These are phyloP conservation scores for Grammomys surdaster DNA, from an alignment of 2,113 vertebrate species.

Conservation along the genomic window DNA sequence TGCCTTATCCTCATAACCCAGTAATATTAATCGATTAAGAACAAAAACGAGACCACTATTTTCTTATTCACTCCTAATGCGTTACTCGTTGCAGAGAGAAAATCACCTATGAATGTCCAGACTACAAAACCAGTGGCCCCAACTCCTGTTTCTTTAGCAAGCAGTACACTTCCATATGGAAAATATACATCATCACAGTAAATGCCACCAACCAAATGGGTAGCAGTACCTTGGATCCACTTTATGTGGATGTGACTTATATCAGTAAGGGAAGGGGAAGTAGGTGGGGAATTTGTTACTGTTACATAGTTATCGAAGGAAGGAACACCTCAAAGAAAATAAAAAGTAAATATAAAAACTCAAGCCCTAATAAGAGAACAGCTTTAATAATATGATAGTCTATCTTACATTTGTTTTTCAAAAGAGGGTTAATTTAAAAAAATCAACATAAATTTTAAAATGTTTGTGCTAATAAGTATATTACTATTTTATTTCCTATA, in stretches of 20 bases:
- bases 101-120: constrained; percentile 90
- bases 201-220: constrained; percentile 92
- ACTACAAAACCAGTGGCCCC: constrained; percentile 92
- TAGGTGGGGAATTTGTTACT: not conserved
- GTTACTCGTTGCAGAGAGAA: constrained; percentile 87
- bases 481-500: not conserved
- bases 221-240: constrained; percentile 89
- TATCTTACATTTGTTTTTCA: not conserved
- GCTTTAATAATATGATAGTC: not conserved
- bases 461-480: not conserved
- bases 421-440: not conserved
- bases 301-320: not conserved
- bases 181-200: constrained; percentile 92
- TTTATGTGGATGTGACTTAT: constrained; percentile 91
- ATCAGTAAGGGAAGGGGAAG: constrained; percentile 89
- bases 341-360: not conserved
- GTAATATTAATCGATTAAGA: not conserved
- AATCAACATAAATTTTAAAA: not conserved
- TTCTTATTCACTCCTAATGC: constrained; percentile 53
- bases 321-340: not conserved
- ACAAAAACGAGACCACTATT: constrained; percentile 18
- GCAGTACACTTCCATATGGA: constrained; percentile 92
- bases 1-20: not conserved
- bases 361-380: not conserved
- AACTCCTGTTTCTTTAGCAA: constrained; percentile 97